Conservation (phyloP, 1,140 invertebrate genomes). For the Panonychus citri region DNA sequence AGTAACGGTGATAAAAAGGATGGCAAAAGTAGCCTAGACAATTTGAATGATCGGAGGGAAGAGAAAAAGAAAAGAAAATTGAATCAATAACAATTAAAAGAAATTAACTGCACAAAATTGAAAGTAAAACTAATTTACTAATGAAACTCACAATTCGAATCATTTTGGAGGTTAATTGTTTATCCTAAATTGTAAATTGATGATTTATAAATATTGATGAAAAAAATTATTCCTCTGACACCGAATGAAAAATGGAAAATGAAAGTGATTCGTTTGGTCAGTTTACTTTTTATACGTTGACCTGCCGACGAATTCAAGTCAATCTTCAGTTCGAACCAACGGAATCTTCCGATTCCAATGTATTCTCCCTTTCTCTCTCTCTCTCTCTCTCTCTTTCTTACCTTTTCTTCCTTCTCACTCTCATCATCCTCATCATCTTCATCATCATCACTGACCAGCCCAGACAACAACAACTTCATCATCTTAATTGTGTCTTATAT, state of each 20-base stretch:
- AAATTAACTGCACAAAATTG: not conserved
- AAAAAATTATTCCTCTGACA: not conserved
- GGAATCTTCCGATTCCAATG: not conserved
- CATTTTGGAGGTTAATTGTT: not conserved
- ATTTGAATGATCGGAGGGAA: not conserved
- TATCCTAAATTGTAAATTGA: not conserved
- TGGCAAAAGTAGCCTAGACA: not conserved
- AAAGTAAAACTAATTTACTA: no score
- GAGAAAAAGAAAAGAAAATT: not conserved
- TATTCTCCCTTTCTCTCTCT: not conserved
- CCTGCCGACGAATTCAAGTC: not conserved
- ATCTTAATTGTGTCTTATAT: not conserved
- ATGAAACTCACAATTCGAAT: no score
- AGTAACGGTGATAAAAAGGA: not conserved
- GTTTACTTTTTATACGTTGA: not conserved
- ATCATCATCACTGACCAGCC: not conserved
- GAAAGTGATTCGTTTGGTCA: not conserved
- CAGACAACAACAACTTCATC: not conserved
- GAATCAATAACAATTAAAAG: not conserved
- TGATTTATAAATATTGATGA: not conserved
- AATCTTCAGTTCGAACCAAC: not conserved
- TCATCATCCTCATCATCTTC: not conserved
- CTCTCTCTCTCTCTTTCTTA: not conserved
- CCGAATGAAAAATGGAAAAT: not conserved
- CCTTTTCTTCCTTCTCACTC: not conserved